Percentiles rank a stretch among this genome's conserved stretches.
Evolutionary conservation across 2,113 vertebrate genomes (phyloP).

Genomic region (Cebus imitator): DNA sequence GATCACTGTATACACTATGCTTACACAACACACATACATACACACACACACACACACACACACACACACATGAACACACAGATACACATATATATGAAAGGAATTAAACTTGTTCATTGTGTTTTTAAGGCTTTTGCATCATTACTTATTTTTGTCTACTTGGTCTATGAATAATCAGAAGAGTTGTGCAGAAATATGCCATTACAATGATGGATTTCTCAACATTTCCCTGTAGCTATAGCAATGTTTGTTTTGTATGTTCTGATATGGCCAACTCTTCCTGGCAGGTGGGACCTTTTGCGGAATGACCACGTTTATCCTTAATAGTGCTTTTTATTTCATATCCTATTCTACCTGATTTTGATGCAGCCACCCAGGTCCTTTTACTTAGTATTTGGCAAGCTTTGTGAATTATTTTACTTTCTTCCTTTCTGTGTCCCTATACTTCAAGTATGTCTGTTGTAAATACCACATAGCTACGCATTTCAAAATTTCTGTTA

Average conservation of each 20-base stretch:
- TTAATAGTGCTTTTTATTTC: not conserved
- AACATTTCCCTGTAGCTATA: not conserved
- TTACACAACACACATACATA: not conserved
- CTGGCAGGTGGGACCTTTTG: not conserved
- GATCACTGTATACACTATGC: not conserved
- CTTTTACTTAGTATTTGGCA: not conserved
- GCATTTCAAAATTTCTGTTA: not conserved
- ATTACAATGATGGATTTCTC: not conserved
- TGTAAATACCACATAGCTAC: not conserved
- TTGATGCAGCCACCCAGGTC: too few relatives aligned
- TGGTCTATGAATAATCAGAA: not conserved
- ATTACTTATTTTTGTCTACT: not conserved
- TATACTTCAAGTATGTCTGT: not conserved
- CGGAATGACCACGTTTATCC: not conserved
- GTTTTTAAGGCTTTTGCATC: not conserved
- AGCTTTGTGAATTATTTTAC: not conserved
- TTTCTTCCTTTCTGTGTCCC: not conserved
- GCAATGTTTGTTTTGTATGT: not conserved
- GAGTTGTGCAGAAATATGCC: not conserved
- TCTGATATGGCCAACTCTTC: not conserved
- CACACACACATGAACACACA: rapidly evolving
- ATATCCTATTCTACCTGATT: not conserved
- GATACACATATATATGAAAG: not conserved
- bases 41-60: too few relatives aligned
- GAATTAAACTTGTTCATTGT: not conserved